phyloP scores from a whole-genome alignment of 2,888 invertebrate genomes.

The Kryphioiulus occultus region DNA sequence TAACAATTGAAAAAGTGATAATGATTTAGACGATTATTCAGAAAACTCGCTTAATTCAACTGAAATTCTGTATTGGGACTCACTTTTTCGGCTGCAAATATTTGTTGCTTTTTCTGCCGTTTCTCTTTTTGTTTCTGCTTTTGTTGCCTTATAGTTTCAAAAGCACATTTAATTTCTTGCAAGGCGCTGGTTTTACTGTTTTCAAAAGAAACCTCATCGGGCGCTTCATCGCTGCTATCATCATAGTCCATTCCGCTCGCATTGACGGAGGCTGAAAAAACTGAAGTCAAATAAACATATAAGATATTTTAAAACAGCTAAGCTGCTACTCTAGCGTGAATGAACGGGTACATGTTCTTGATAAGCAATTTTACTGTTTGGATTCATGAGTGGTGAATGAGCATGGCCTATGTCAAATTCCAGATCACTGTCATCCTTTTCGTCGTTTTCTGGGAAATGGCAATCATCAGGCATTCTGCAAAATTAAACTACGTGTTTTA shows the following conservation, averaged over 20 bases:
- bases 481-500: background rate
- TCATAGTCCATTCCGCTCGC: background rate
- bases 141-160: background rate
- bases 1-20: background rate
- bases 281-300: background rate
- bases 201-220: slow-evolving; percentile 36
- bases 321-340: background rate
- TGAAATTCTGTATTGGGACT: background rate
- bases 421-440: slow-evolving; percentile 39
- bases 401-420: background rate
- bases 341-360: background rate
- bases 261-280: background rate
- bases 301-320: background rate
- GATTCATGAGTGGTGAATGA: background rate
- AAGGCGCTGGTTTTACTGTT: slow-evolving; percentile 32
- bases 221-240: slow-evolving; percentile 4
- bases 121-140: slow-evolving; percentile 25
- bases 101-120: slow-evolving; percentile 17
- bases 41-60: background rate
- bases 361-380: background rate
- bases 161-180: background rate
- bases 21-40: background rate
- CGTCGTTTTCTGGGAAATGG: slow-evolving; percentile 37
- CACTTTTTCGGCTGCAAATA: background rate
- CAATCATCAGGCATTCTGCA: slow-evolving; percentile 28